Conservation (phyloP, 2,113 vertebrate species). For the Pardalotus punctatus region DNA sequence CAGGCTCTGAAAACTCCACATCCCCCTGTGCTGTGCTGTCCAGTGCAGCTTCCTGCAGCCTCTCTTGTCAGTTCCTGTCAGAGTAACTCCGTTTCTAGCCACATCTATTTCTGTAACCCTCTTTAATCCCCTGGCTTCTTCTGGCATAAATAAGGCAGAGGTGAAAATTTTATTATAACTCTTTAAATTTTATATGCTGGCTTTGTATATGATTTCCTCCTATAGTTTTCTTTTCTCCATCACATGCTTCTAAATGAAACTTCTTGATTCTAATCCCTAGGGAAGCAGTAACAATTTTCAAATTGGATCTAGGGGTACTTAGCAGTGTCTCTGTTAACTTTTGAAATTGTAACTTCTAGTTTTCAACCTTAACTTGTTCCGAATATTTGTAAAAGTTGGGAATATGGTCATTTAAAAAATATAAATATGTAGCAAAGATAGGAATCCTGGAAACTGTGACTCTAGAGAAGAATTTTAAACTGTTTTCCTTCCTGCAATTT, state of each 20-base stretch:
- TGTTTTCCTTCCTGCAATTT: background rate
- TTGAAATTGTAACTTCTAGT: background rate
- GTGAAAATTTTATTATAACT: background rate
- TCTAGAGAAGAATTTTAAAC: background rate
- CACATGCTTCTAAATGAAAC: background rate
- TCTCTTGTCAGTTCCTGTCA: background rate
- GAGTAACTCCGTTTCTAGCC: background rate
- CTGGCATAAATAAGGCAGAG: background rate
- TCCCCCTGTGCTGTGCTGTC: background rate
- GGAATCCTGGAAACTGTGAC: background rate
- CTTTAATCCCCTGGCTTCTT: background rate
- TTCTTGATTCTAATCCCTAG: background rate
- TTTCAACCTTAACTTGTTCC: background rate
- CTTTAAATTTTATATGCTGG: background rate
- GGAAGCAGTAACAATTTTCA: background rate
- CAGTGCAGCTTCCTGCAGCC: background rate
- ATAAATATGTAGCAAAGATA: background rate
- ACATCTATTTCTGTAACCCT: background rate
- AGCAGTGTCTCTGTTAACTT: background rate
- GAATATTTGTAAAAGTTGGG: background rate
- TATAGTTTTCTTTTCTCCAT: background rate
- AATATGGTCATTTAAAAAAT: background rate
- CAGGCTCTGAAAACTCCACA: fast-evolving
- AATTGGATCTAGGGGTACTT: background rate
- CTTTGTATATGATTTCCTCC: background rate